Evolutionary conservation across 2,797 vertebrate genomes (phyloP).

Genomic region (Triplophysa yarkandensis): DNA sequence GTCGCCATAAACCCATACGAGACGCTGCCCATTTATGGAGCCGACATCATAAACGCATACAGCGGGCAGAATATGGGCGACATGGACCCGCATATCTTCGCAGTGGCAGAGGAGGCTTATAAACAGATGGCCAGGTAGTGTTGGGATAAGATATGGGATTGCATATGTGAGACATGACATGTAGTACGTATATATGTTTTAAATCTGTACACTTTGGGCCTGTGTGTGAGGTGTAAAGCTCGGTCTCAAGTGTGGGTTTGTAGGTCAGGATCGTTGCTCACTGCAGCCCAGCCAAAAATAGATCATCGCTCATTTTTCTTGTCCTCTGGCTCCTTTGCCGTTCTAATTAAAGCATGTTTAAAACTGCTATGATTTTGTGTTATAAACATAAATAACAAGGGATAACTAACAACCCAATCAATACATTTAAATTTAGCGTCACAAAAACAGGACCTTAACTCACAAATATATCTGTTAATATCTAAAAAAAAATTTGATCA

Average conservation of each 20-base stretch:
- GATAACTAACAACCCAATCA: neutral
- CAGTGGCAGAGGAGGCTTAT: constrained; percentile 96
- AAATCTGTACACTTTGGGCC: constrained; percentile 57
- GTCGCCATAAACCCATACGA: constrained; percentile 99
- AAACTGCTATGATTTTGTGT: neutral
- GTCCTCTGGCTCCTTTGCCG: neutral
- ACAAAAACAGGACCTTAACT: too few species aligned
- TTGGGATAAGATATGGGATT: too few species aligned
- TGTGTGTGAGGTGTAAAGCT: constrained; percentile 23
- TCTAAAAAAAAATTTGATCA: too few species aligned
- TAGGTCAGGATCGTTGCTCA: constrained; percentile 66
- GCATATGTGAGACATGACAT: neutral
- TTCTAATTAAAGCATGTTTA: neutral
- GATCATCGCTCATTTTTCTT: constrained; percentile 39
- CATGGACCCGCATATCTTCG: constrained; percentile 99
- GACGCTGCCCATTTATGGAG: constrained; percentile 92
- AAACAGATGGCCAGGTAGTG: constrained; percentile 99
- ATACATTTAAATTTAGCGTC: too few species aligned
- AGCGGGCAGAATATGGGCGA: constrained; percentile 99
- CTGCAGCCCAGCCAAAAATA: constrained; percentile 68
- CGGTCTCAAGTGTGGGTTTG: constrained; percentile 62
- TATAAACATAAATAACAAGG: neutral
- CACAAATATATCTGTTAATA: too few species aligned
- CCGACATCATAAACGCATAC: constrained; percentile 97
- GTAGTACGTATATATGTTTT: constrained; percentile 12